These are phyloP conservation scores for Strix uralensis DNA, from an alignment of 2,113 vertebrate genomes.

Conservation along the genomic window DNA sequence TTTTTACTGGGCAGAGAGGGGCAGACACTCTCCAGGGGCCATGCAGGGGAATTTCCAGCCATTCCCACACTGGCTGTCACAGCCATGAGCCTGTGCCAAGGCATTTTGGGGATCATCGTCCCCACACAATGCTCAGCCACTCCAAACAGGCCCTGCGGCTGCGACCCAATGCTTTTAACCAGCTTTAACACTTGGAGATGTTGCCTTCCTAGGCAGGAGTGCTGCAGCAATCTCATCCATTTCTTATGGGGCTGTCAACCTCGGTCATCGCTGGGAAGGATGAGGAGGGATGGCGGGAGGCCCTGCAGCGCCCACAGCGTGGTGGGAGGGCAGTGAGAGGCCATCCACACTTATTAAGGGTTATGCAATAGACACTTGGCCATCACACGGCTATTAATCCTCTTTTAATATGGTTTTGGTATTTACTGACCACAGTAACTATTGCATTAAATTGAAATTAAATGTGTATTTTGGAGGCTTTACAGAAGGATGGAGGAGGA, in stretches of 20 bases:
- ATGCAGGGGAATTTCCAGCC: neutral
- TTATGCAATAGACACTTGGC: neutral
- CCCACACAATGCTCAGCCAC: rapidly evolving
- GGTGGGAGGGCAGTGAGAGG: neutral
- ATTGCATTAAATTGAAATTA: neutral
- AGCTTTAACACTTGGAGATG: neutral
- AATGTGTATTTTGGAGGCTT: neutral
- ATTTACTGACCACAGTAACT: neutral
- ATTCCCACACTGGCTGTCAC: neutral
- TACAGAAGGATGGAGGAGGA: neutral
- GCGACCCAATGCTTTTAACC: neutral
- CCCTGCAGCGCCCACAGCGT: neutral
- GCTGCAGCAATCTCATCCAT: neutral
- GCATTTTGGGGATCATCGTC: neutral
- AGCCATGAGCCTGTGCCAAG: neutral
- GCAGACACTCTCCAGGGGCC: neutral
- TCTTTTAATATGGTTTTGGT: neutral
- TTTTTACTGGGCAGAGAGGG: neutral
- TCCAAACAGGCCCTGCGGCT: neutral
- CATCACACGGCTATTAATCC: neutral
- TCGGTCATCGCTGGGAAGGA: rapidly evolving
- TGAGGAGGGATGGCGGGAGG: neutral
- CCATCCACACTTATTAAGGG: neutral
- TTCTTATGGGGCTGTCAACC: neutral
- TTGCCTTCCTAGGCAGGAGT: neutral